phyloP scores from a whole-genome alignment of 2,797 vertebrate species.

The Sarcoramphus papa region DNA sequence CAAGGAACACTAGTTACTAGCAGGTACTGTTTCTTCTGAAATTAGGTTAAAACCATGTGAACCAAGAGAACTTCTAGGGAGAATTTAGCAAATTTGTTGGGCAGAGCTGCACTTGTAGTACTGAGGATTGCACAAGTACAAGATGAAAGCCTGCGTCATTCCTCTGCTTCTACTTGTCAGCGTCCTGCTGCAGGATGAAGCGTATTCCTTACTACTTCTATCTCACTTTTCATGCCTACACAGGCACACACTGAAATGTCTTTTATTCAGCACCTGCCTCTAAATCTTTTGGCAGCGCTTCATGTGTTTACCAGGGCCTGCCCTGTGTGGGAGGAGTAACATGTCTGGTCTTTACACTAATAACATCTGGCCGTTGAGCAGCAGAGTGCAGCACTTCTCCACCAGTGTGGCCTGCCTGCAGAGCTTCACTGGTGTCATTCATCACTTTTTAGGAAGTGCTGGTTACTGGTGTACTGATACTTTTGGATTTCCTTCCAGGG shows the following conservation, averaged over 20 bases:
- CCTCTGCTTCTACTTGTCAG: neutral
- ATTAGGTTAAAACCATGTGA: neutral
- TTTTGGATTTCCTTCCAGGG: slow-evolving; percentile 72
- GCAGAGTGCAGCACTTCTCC: neutral
- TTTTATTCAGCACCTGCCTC: neutral
- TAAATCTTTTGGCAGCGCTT: neutral
- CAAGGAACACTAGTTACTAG: neutral
- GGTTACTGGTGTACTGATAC: neutral
- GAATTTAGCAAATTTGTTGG: neutral
- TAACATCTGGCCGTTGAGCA: neutral
- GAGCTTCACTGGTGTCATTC: neutral
- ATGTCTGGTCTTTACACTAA: neutral
- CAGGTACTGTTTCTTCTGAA: neutral
- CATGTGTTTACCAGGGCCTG: neutral
- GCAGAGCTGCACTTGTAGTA: neutral
- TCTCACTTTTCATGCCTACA: neutral
- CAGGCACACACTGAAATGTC: neutral
- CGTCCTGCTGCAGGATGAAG: neutral
- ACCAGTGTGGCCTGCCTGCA: neutral
- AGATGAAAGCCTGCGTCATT: neutral
- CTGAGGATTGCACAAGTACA: neutral
- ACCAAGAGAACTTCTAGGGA: neutral
- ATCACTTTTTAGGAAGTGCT: neutral
- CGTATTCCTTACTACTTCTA: neutral
- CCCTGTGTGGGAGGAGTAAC: neutral